These are phyloP conservation scores for Ormyrus labotus DNA, from an alignment of 2,888 invertebrate genomes.

Conservation along the genomic window DNA sequence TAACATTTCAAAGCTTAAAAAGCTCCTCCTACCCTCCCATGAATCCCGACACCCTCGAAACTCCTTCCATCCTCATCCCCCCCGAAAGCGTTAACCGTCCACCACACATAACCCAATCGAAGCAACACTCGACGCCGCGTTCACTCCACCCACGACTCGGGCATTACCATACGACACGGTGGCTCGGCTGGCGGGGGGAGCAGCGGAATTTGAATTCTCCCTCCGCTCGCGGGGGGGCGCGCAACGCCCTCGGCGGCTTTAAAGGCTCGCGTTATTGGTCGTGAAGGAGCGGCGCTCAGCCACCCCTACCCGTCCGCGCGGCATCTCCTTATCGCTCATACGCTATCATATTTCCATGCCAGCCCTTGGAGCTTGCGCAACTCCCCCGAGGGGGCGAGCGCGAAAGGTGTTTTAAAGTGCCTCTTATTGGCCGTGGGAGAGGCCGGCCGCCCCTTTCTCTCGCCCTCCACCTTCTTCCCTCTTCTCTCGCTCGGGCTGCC, in stretches of 20 bases:
- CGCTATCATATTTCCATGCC: constrained; percentile 73
- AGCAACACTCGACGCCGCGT: not conserved
- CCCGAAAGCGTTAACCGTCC: too few species aligned
- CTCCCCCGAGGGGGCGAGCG: not conserved
- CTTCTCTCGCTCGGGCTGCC: constrained; percentile 34
- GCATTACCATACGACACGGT: constrained; percentile 39
- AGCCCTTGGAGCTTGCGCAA: constrained; percentile 51
- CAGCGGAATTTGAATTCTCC: constrained; percentile 57
- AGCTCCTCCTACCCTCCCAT: too few species aligned
- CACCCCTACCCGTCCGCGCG: constrained; percentile 8
- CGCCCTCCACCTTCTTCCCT: constrained; percentile 38
- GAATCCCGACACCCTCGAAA: too few species aligned
- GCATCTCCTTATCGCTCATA: constrained; percentile 64
- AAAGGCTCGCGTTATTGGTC: constrained; percentile 68
- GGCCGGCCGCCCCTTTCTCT: constrained; percentile 63
- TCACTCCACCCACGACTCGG: not conserved
- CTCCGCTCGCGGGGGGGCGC: constrained; percentile 64
- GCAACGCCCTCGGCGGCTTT: constrained; percentile 64
- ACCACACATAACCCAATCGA: too few species aligned
- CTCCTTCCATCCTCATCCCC: too few species aligned
- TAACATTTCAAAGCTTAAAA: too few species aligned
- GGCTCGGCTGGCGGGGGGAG: not conserved
- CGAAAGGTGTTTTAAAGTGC: constrained; percentile 72
- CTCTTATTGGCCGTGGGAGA: constrained; percentile 74
- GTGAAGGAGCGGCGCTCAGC: constrained; percentile 59